Evolutionary conservation across 2,113 vertebrate genomes (phyloP).

Genomic region (Mormyrus iriodes): DNA sequence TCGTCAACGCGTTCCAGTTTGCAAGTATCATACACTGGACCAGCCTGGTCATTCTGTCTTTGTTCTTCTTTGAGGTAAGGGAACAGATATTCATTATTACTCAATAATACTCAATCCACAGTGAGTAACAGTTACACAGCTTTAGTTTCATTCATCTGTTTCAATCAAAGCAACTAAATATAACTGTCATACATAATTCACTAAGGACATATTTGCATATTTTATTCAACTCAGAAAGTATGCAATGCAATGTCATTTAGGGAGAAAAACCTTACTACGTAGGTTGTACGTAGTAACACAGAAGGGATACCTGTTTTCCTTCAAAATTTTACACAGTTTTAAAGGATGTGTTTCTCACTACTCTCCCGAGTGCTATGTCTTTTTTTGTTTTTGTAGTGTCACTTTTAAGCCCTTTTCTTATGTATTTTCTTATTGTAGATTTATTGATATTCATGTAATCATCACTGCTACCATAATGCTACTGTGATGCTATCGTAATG

Average conservation of each 20-base stretch:
- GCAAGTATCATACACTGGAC: constrained; percentile 94
- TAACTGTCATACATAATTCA: neutral
- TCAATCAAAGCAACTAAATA: neutral
- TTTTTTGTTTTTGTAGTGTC: neutral
- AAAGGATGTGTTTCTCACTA: neutral
- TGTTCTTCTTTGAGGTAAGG: constrained; percentile 97
- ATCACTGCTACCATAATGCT: neutral
- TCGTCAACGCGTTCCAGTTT: constrained; percentile 91
- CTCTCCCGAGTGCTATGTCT: neutral
- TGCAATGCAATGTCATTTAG: neutral
- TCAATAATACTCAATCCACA: neutral
- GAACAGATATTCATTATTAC: neutral
- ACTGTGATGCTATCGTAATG: too few relatives aligned
- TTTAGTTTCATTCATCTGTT: neutral
- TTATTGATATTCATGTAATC: neutral
- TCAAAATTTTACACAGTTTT: neutral
- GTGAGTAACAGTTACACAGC: neutral
- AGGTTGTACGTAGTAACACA: neutral
- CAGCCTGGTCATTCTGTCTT: constrained; percentile 87
- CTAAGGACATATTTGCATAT: neutral
- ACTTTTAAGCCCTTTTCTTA: too few relatives aligned
- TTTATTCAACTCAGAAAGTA: neutral
- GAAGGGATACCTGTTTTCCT: neutral
- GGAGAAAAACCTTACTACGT: constrained; percentile 38
- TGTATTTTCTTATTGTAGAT: neutral